These are phyloP conservation scores for Heliornis fulica DNA, from an alignment of 2,113 vertebrate genomes.

Conservation along the genomic window DNA sequence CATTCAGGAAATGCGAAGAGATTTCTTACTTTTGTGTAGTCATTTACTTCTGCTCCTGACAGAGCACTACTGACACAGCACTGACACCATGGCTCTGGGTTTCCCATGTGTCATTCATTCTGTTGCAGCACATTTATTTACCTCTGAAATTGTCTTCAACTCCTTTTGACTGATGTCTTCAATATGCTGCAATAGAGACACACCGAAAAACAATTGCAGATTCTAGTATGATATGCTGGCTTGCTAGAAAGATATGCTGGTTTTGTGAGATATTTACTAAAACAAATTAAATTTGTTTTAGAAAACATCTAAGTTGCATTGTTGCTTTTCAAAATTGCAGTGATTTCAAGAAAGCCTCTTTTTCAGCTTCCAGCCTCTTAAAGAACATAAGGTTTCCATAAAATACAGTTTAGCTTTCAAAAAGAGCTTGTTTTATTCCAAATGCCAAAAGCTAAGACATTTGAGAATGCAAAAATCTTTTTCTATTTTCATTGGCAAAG, in stretches of 20 bases:
- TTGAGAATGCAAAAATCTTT: not conserved
- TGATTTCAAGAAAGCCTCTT: not conserved
- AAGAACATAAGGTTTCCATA: constrained; percentile 16
- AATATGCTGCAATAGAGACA: not conserved
- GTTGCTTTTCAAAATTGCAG: not conserved
- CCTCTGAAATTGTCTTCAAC: not conserved
- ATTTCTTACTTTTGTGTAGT: not conserved
- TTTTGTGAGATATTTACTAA: not conserved
- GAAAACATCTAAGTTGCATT: not conserved
- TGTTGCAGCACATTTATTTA: not conserved
- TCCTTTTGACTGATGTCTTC: not conserved
- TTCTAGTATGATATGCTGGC: not conserved
- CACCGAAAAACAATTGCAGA: not conserved
- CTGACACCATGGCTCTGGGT: not conserved
- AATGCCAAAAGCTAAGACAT: constrained; percentile 25
- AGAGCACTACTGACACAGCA: not conserved
- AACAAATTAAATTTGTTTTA: not conserved
- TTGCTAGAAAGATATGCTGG: not conserved
- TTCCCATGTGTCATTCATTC: not conserved
- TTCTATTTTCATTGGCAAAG: constrained; percentile 30
- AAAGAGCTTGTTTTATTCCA: not conserved
- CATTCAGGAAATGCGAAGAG: not conserved
- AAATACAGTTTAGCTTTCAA: not conserved
- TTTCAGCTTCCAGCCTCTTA: not conserved
- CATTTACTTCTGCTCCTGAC: not conserved